Evolutionary conservation across 2,888 invertebrate species (phyloP).

Genomic region (Melipona bicolor): DNA sequence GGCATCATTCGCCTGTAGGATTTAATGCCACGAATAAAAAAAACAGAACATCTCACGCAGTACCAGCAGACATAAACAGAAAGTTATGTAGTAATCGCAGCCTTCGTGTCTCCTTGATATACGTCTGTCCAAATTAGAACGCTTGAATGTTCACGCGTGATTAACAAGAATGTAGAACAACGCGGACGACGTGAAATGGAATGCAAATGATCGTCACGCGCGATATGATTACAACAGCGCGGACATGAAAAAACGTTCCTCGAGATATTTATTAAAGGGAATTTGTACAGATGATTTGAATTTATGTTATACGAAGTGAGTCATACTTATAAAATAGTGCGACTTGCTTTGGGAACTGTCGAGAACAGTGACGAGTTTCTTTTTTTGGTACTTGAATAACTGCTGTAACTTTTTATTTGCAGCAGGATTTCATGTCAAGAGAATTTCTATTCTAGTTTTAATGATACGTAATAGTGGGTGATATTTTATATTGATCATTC

Average conservation of each 20-base stretch:
- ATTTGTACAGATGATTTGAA: not conserved
- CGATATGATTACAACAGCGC: not conserved
- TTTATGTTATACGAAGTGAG: conserved; percentile 11
- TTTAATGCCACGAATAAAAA: conserved; percentile 43
- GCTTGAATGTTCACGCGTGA: conserved; percentile 40
- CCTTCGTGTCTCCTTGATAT: conserved; percentile 38
- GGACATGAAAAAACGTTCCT: not conserved
- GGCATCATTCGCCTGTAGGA: conserved; percentile 54
- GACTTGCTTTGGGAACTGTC: not conserved
- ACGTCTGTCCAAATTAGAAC: conserved; percentile 45
- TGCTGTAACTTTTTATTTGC: no score
- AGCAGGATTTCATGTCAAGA: not conserved
- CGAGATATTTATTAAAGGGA: not conserved
- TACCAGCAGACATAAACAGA: conserved; percentile 32
- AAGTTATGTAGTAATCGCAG: conserved; percentile 33
- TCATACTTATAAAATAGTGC: not conserved
- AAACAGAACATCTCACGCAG: conserved; percentile 10
- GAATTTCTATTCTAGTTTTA: not conserved
- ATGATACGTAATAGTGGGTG: not conserved
- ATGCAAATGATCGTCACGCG: conserved; percentile 13
- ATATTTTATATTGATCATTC: not conserved
- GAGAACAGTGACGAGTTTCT: not conserved
- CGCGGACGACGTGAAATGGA: not conserved
- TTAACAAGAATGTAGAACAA: conserved; percentile 35
- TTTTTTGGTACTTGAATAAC: not conserved